These are phyloP conservation scores for Steatocranus sp. DNA, from an alignment of 2,797 vertebrate genomes.

Conservation along the genomic window DNA sequence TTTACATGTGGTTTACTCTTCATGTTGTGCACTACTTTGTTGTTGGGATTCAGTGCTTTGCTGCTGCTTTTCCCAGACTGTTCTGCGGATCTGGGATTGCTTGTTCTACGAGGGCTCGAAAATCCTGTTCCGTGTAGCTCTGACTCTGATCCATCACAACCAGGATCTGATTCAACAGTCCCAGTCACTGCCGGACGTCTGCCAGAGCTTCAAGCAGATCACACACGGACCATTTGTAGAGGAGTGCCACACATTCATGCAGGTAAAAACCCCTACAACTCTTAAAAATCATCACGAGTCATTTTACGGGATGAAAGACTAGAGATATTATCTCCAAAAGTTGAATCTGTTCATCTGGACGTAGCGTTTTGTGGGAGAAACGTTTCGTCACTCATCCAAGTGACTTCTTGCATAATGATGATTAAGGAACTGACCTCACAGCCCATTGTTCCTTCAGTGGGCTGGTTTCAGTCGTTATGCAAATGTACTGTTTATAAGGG, in stretches of 20 bases:
- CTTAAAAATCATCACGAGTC: not conserved
- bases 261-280: constrained; percentile 68
- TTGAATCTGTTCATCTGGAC: no score
- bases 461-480: no score
- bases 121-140: constrained; percentile 92
- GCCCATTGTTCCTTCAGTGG: no score
- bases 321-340: no score
- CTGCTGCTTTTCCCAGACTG: constrained; percentile 77
- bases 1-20: not conserved
- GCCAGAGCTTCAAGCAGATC: constrained; percentile 88
- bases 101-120: constrained; percentile 97
- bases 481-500: no score
- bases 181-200: constrained; percentile 83
- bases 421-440: no score
- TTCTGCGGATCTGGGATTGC: constrained; percentile 95
- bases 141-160: constrained; percentile 89
- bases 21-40: not conserved
- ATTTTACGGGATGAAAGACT: not conserved
- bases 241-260: constrained; percentile 91
- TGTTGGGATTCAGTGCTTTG: not conserved
- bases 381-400: no score
- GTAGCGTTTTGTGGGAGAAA: no score
- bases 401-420: no score
- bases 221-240: constrained; percentile 83
- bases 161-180: constrained; percentile 84